These are phyloP conservation scores for Cryptocephalus primarius DNA, from an alignment of 2,888 invertebrate genomes.

Conservation along the genomic window DNA sequence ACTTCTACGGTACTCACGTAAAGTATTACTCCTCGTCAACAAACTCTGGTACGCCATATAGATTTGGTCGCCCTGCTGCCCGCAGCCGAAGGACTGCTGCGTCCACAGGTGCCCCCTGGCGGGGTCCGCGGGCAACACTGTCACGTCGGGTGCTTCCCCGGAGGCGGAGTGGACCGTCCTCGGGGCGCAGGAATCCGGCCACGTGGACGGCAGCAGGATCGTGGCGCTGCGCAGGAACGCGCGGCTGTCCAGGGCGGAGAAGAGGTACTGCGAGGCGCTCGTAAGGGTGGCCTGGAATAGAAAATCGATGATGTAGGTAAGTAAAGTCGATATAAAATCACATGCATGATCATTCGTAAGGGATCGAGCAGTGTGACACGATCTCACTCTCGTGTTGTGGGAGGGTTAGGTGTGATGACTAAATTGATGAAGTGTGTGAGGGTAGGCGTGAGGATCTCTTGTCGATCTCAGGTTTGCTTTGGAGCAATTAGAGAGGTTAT, in stretches of 20 bases:
- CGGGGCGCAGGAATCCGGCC: slow-evolving; percentile 43
- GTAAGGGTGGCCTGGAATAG: slow-evolving; percentile 42
- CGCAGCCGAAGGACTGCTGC: slow-evolving; percentile 50
- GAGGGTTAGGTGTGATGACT: too few species aligned
- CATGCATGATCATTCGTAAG: too few species aligned
- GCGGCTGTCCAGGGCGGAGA: slow-evolving; percentile 45
- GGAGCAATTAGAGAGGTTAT: too few species aligned
- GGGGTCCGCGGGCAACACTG: slow-evolving; percentile 40
- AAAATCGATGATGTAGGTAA: slow-evolving; percentile 5
- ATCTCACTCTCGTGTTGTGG: too few species aligned
- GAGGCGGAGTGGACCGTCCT: slow-evolving; percentile 35
- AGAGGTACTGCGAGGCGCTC: slow-evolving; percentile 45
- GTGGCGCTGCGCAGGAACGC: slow-evolving; percentile 46
- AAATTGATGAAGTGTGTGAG: too few species aligned
- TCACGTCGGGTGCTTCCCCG: slow-evolving; percentile 46
- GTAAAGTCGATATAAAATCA: too few species aligned
- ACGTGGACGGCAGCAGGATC: slow-evolving; percentile 48
- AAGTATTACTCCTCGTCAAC: slow-evolving; percentile 25
- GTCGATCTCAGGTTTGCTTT: too few species aligned
- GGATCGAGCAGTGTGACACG: too few species aligned
- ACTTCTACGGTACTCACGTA: slow-evolving; percentile 22
- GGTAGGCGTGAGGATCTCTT: too few species aligned
- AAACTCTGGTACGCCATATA: slow-evolving; percentile 40
- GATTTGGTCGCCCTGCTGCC: slow-evolving; percentile 47
- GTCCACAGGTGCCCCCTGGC: slow-evolving; percentile 48